phyloP scores from a whole-genome alignment of 2,888 invertebrate species.

The Eupithecia subumbrata region DNA sequence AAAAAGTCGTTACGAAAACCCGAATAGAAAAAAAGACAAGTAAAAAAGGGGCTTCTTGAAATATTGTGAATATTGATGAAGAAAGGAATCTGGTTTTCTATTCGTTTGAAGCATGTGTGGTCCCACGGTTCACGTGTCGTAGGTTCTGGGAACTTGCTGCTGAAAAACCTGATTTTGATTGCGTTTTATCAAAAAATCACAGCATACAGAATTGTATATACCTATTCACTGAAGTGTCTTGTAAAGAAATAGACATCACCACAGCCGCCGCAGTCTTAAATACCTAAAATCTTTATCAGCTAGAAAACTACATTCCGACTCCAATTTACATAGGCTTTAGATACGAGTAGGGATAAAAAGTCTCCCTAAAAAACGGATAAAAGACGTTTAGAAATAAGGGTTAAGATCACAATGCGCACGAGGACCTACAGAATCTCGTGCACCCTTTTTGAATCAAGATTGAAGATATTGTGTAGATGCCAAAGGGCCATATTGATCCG shows the following conservation, averaged over 20 bases:
- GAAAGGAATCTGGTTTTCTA: conserved; percentile 80
- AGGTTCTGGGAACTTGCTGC: conserved; percentile 61
- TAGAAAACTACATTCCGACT: conserved; percentile 30
- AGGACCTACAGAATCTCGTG: conserved; percentile 76
- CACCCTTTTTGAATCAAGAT: conserved; percentile 76
- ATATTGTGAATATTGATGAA: conserved; percentile 85
- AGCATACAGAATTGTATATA: background rate
- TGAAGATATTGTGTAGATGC: conserved; percentile 64
- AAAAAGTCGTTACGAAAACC: conserved; percentile 79
- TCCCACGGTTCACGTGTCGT: conserved; percentile 79
- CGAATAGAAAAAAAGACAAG: conserved; percentile 64
- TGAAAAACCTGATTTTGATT: conserved; percentile 62
- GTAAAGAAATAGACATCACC: background rate
- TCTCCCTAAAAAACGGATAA: conserved; percentile 51
- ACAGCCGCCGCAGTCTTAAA: background rate
- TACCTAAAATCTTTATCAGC: background rate
- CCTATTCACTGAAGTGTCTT: background rate
- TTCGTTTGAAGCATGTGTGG: conserved; percentile 73
- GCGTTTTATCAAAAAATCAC: conserved; percentile 23
- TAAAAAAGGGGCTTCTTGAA: conserved; percentile 80
- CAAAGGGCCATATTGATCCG: conserved; percentile 70
- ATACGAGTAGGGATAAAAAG: conserved; percentile 42
- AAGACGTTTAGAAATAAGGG: conserved; percentile 58
- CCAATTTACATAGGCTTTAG: conserved; percentile 45
- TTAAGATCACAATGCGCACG: conserved; percentile 75